Base-by-base conservation (phyloP, 1,140 invertebrate species). In the Dufourea novaeangliae region DNA sequence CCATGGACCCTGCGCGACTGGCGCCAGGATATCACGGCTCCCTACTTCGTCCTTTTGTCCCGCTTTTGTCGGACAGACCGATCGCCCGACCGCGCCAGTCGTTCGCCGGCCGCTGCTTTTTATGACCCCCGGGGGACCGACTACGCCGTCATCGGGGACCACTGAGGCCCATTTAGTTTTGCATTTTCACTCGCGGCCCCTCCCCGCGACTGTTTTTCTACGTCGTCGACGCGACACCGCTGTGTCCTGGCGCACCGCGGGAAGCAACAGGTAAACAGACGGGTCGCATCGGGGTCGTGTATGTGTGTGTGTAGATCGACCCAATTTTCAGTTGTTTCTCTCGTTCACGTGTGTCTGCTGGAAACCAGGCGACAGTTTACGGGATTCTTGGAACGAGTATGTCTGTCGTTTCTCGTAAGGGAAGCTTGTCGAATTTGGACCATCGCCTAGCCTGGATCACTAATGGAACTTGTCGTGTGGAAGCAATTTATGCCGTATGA, bases 21-120 rank as follows among this genome's bases (percentile, higher is more conserved):
- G 86, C 86, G 86, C 86, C 86, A 87, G 79, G 75, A 86, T 79
- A 82, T 78, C 78, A 86, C 86, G 78, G 79, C 70, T 82, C 52
- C 68, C n/a, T 76, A 66, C 22, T 37, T 75, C 52, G 67, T 77
- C 57, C 74, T 71, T 77, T 77, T 77, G 74, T 71, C 66, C 46
- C 67, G 64, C 67, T 77, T 46, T 71, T 77, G 74, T 77, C 67
- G 67, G 56, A 59, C 67, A 54, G 67, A 41, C 74, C 74, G 44
- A 61, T 61, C 66, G 74, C 37, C 46, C 64, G 32, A 32, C 32
- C 34, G 20, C 37, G 41, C 32, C 56, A n/a, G n/a, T n/a, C n/a
- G n/a, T n/a, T n/a, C n/a, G n/a, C 27, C 39, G 56, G 17, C 52
- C 56, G 34, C 44, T 70, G 34, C 44, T 70, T 71, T 77, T 77